Base-by-base conservation (phyloP, 2,888 invertebrate genomes). In the Andrena hattorfiana region DNA sequence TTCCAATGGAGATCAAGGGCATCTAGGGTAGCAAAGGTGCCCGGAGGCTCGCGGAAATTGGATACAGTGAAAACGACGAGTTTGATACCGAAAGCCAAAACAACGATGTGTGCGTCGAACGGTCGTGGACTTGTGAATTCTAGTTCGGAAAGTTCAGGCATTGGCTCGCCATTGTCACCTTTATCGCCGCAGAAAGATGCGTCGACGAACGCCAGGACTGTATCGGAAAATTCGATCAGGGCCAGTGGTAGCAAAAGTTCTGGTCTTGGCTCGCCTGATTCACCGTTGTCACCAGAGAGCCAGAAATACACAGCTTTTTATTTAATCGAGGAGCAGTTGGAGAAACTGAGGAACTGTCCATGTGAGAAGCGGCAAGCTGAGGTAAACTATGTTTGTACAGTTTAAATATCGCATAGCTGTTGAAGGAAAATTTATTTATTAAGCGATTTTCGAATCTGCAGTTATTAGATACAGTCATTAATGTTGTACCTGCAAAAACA, bases 301-400 rank as follows among this genome's bases (percentile, higher is more conserved):
- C 92, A 92, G 54, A 89, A 89, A 42, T 93, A 91, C 79, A 84
- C 91, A n/a, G 92, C 92, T 7, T 88, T 92, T 60, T 90, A 92
- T 83, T 83, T 92, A 64, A 92, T 92, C 75, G 92, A 92, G 35
- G 87, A 89, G 51, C 91, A 92, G 64, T 70, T 92, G 78, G 90
- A 92, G 56, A 92, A 91, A 73, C 79, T 92, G 62, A 90, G 91
- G 64, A 92, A 91, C 70, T 94, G 93, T 80, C 73, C 93, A 7
- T 94, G 93, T 83, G 91, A 92, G 70, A 89, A 89, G 62, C 90
- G 93, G 80, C 94, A 94, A 67, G 89, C 92, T n/a, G 90, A 93
- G 94, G 92, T 92, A 90, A 79, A 35, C 23, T 54, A 56, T 42
- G 2, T 2, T 28, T 20, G 16, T 42, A n/a, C 16, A 16, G 13